Evolutionary conservation across 2,797 vertebrate species (phyloP).

Genomic region (Peromyscus aztecus): DNA sequence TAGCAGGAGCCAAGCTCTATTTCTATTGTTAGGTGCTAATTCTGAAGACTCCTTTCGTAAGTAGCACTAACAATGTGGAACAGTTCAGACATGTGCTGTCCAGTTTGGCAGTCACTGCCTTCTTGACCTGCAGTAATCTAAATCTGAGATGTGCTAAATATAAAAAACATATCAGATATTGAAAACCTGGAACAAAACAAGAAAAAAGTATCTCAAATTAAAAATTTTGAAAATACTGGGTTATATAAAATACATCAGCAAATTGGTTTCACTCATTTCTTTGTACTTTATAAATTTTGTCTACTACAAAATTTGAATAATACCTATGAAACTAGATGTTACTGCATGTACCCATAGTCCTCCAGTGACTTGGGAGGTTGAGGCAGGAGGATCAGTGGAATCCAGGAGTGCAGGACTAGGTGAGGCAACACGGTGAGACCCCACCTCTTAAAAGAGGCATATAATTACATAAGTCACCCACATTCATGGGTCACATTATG

Average conservation of each 20-base stretch:
- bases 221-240: slow-evolving; percentile 48
- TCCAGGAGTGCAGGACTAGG: neutral
- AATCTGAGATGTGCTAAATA: neutral
- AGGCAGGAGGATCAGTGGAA: neutral
- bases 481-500: neutral
- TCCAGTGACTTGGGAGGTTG: neutral
- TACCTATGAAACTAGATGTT: neutral
- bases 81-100: neutral
- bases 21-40: slow-evolving; percentile 5
- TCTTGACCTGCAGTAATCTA: neutral
- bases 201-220: slow-evolving; percentile 39
- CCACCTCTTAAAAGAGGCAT: neutral
- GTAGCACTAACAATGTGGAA: neutral
- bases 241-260: slow-evolving; percentile 56
- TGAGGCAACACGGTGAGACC: neutral
- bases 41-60: neutral
- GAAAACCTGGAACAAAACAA: slow-evolving; percentile 37
- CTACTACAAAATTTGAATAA: slow-evolving; percentile 55
- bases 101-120: neutral
- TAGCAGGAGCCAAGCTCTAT: neutral
- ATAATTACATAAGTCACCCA: neutral
- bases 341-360: neutral
- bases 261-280: neutral
- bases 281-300: slow-evolving; percentile 6
- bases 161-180: slow-evolving; percentile 55